A percentile compares a stretch with the other conserved stretches of the same genome.
Conservation (phyloP, 2,797 vertebrate genomes). For the Scarus forsteni region DNA sequence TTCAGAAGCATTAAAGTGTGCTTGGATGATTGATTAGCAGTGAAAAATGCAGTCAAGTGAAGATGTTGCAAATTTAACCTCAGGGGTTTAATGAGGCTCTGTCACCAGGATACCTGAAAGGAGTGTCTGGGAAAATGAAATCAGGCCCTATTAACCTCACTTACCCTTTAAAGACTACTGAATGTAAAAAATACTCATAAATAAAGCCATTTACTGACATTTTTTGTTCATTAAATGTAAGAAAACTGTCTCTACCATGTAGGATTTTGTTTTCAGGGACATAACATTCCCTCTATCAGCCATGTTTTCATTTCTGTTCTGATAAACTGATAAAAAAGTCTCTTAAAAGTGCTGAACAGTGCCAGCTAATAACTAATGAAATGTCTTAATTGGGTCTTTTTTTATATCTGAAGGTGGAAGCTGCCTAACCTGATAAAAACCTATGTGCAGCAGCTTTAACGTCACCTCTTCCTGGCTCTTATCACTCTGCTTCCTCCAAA, state of each 20-base stretch:
- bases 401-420: slow-evolving; percentile 1
- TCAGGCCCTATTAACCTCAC: neutral
- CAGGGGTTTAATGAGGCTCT: neutral
- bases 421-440: slow-evolving; percentile 9
- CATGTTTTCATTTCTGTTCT: neutral
- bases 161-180: neutral
- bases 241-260: too few relatives aligned
- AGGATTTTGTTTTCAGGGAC: neutral
- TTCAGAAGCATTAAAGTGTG: neutral
- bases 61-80: slow-evolving; percentile 8
- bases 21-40: neutral
- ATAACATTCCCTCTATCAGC: neutral
- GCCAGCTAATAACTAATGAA: neutral
- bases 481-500: slow-evolving; percentile 22
- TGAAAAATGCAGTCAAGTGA: neutral
- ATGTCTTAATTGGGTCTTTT: slow-evolving; percentile 16
- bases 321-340: neutral
- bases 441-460: neutral
- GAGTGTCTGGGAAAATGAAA: neutral
- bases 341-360: neutral
- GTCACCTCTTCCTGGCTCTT: slow-evolving; percentile 26
- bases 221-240: too few relatives aligned
- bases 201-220: neutral
- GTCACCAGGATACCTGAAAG: neutral
- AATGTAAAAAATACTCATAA: neutral